Percentiles rank a stretch among this genome's conserved stretches.
Evolutionary conservation across 2,113 vertebrate species (phyloP).

Genomic region (Helogale parvula): DNA sequence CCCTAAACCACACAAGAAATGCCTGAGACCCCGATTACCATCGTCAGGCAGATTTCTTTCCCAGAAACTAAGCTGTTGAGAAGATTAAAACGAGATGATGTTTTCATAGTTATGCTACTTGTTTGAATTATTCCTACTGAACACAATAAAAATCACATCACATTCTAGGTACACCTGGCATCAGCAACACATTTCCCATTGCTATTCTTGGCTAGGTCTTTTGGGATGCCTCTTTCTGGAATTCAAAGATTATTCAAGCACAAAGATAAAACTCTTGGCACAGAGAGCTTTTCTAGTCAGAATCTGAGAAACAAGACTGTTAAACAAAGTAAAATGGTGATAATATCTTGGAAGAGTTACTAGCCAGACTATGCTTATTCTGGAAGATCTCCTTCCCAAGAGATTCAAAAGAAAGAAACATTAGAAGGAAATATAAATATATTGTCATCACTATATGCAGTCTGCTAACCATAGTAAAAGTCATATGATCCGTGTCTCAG

Average conservation of each 20-base stretch:
- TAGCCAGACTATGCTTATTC: background rate
- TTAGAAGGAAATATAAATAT: background rate
- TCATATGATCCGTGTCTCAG: background rate
- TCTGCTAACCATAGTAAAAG: background rate
- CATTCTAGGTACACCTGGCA: background rate
- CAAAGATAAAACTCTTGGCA: background rate
- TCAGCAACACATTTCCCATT: background rate
- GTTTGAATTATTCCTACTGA: background rate
- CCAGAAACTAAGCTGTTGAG: slow-evolving; percentile 31
- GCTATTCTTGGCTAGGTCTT: background rate
- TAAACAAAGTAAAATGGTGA: background rate
- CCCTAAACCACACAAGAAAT: background rate
- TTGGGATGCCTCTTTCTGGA: background rate
- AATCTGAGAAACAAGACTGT: background rate
- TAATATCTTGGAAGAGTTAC: background rate
- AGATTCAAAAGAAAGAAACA: background rate
- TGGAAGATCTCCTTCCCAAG: background rate
- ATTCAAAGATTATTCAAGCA: background rate
- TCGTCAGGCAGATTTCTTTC: slow-evolving; percentile 1
- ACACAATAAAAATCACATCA: background rate
- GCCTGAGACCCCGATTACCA: background rate
- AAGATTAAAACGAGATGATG: background rate
- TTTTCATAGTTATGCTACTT: background rate
- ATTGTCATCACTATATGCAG: background rate
- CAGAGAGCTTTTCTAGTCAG: background rate